phyloP scores from a whole-genome alignment of 37 sponge, comb jelly and placozoan species.

The Ephydatia muelleri region DNA sequence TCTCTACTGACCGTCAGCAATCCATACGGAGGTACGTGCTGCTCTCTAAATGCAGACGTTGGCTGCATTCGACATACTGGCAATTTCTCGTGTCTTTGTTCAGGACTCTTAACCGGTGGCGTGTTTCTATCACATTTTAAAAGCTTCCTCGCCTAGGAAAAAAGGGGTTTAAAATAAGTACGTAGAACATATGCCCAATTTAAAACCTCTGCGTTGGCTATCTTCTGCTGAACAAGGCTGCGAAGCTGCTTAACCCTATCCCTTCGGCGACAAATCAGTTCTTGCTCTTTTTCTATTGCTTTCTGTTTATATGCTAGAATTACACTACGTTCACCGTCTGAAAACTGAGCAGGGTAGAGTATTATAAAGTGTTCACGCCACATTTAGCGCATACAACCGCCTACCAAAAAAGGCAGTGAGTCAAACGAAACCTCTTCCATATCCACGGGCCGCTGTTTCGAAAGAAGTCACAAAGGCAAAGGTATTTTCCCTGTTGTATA shows the following conservation, averaged over 20 bases:
- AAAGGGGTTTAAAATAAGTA: neutral
- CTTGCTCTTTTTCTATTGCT: slow-evolving; percentile 42
- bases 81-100: neutral
- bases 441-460: neutral
- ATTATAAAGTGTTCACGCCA: neutral
- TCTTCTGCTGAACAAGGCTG: slow-evolving; percentile 19
- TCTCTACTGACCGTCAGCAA: neutral
- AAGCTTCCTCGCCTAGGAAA: neutral
- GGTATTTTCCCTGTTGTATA: too few relatives aligned
- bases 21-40: neutral
- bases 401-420: slow-evolving; percentile 29
- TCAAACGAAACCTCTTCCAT: slow-evolving; percentile 10
- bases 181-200: too few relatives aligned
- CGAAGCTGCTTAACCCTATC: slow-evolving; percentile 4
- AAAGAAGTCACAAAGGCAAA: slow-evolving; percentile 2
- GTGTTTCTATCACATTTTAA: neutral
- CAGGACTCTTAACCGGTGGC: neutral
- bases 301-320: slow-evolving; percentile 26
- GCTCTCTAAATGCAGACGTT: too few relatives aligned
- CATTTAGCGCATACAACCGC: neutral
- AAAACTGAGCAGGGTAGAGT: slow-evolving; percentile 10
- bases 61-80: too few relatives aligned
- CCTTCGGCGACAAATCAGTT: neutral
- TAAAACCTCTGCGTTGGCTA: slow-evolving; percentile 9
- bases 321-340: slow-evolving; percentile 15